Evolutionary conservation across 1,140 invertebrate genomes (phyloP).

Genomic region (Anoplolepis gracilipes): DNA sequence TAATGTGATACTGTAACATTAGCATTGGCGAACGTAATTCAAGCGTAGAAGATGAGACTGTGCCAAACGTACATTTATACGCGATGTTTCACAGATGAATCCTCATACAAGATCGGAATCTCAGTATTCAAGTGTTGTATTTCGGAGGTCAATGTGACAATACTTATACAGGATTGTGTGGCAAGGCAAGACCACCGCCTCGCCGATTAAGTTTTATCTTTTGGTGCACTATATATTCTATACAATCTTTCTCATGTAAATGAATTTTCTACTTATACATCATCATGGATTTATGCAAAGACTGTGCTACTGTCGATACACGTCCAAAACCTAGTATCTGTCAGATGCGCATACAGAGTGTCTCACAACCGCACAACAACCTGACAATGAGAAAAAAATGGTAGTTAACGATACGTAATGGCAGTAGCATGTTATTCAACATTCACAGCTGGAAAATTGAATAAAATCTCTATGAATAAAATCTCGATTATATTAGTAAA

Average conservation of each 20-base stretch:
- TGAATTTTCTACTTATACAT: constrained; percentile 63
- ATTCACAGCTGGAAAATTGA: not conserved
- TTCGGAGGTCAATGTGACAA: not conserved
- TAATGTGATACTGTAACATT: not conserved
- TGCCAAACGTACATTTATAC: not conserved
- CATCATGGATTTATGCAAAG: constrained; percentile 71
- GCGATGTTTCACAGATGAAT: constrained; percentile 8
- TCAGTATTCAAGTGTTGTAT: not conserved
- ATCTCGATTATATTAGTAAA: not conserved
- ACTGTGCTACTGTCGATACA: constrained; percentile 70
- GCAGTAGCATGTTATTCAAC: not conserved
- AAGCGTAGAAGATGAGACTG: not conserved
- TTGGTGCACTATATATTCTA: constrained; percentile 59
- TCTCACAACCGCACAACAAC: constrained; percentile 28
- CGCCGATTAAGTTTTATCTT: not conserved
- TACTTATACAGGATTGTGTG: not conserved
- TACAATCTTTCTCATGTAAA: constrained; percentile 67
- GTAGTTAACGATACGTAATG: not conserved
- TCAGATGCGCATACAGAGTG: constrained; percentile 1
- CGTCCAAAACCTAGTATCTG: constrained; percentile 43
- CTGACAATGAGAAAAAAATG: constrained; percentile 1
- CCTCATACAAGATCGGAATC: not conserved
- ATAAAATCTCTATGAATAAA: not conserved
- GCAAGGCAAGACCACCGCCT: not conserved
- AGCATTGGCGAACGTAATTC: not conserved